Conservation (phyloP, 37 sponge, comb jelly and placozoan genomes). For the Axinella damicornis region DNA sequence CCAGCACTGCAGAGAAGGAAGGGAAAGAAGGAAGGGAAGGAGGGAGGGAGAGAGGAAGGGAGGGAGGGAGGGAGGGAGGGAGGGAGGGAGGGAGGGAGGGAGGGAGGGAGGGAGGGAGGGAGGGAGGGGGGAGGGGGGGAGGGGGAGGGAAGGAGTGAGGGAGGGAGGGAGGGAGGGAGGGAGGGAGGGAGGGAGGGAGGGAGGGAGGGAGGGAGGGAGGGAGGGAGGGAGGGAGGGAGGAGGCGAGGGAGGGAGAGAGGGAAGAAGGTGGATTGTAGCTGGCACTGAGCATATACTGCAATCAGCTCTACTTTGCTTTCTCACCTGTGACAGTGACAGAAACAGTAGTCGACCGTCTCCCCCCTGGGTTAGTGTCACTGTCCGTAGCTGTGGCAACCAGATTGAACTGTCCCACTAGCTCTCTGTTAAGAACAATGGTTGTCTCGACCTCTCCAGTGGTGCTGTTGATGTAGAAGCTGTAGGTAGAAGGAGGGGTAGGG, state of each 20-base stretch:
- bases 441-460: conserved; percentile 22
- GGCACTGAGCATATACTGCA: too few relatives aligned
- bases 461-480: conserved; percentile 50
- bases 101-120: neutral
- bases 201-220: neutral
- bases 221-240: too few relatives aligned
- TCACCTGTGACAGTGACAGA: conserved; percentile 27
- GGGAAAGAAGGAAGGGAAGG: conserved; percentile 1
- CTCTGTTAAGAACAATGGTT: conserved; percentile 17
- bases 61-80: too few relatives aligned
- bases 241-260: neutral
- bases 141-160: neutral
- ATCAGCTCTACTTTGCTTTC: neutral
- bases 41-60: neutral
- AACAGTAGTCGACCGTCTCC: neutral
- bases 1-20: conserved; percentile 12
- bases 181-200: too few relatives aligned
- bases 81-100: too few relatives aligned
- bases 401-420: neutral
- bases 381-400: conserved; percentile 36
- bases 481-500: neutral
- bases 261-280: neutral
- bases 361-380: neutral
- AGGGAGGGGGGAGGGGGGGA: too few relatives aligned
- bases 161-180: too few relatives aligned